A percentile compares a stretch with the other conserved stretches of the same genome.
Evolutionary conservation across 2,113 vertebrate genomes (phyloP).

Genomic region (Phrynosoma blainvillii): DNA sequence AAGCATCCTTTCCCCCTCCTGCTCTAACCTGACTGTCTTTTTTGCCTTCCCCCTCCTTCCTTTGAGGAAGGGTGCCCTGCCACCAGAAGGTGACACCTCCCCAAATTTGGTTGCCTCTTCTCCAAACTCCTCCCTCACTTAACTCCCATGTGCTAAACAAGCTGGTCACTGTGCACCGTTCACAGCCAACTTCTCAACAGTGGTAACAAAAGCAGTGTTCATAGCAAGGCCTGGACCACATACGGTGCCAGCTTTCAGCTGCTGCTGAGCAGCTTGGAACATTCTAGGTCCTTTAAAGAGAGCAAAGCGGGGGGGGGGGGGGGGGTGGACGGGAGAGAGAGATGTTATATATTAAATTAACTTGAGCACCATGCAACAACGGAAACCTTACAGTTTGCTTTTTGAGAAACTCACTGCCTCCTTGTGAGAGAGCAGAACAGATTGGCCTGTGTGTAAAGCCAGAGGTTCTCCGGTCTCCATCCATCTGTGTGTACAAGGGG

Average conservation of each 20-base stretch:
- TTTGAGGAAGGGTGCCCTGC: conserved; percentile 14
- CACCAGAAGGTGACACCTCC: conserved; percentile 43
- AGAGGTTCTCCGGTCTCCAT: conserved; percentile 52
- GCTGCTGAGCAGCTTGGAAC: conserved; percentile 63
- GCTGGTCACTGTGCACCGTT: conserved; percentile 62
- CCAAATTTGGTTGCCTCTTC: conserved; percentile 20
- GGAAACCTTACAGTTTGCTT: conserved; percentile 82
- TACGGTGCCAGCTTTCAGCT: conserved; percentile 64
- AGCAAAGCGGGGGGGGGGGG: background rate
- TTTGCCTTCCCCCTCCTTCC: conserved; percentile 27
- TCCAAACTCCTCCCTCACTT: background rate
- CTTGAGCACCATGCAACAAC: conserved; percentile 78
- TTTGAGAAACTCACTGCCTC: conserved; percentile 79
- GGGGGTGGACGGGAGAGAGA: conserved; percentile 59
- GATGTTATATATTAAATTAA: conserved; percentile 55
- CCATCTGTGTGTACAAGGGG: conserved; percentile 72
- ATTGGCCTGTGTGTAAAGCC: conserved; percentile 60
- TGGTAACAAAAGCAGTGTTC: conserved; percentile 76
- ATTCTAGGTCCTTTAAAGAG: conserved; percentile 68
- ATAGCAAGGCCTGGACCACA: conserved; percentile 70
- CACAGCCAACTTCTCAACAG: conserved; percentile 70
- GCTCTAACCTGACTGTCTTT: background rate
- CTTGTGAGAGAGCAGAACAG: conserved; percentile 77
- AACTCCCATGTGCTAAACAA: conserved; percentile 66
- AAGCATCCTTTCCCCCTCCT: conserved; percentile 48